Evolutionary conservation across 1,140 invertebrate genomes (phyloP), one percentile per base, ranked within the genome.

Genomic region (Dryas iulia): DNA sequence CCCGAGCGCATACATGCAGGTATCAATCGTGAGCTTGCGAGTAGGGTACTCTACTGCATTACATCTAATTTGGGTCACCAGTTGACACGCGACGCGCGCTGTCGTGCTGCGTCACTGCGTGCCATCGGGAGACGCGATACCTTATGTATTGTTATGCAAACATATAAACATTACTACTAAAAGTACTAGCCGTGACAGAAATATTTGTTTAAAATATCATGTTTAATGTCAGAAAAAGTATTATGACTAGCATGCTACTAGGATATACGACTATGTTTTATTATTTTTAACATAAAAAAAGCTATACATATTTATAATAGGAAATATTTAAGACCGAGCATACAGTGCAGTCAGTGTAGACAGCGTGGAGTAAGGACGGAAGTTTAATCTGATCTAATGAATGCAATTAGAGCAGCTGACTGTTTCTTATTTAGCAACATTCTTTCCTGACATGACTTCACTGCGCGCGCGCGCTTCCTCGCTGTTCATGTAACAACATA

Each of bases 311-410:
- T n/a, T n/a, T n/a, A n/a, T n/a, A n/a, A n/a, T n/a, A n/a, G n/a
- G n/a, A n/a, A 12, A 35, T n/a, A 35, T n/a, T 4, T 35, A 3
- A 14, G 33, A 14, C 3, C 0, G 33, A 2, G 31, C 10, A 31
- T n/a, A n/a, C n/a, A 8, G 30, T 31, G 12, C 31, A 33, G 31
- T 33, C 31, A 33, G 31, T 10, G n/a, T n/a, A n/a, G n/a, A n/a
- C n/a, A n/a, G n/a, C n/a, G n/a, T 3, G 33, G 0, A 14, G 33
- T n/a, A 3, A 5, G 5, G 18, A 10, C 57, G 57, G 26, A 59
- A 21, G 57, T 59, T 59, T 57, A 31, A 59, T 33, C 30, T 28
- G 28, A 23, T 28, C 57, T 59, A 59, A 59, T 59, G 28, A 33
- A 31, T 18, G n/a, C 12, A 23, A 31, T 59, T 59, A 33, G 57